These are phyloP conservation scores for Platycercus adscitus DNA, from an alignment of 2,113 vertebrate species.

Conservation along the genomic window DNA sequence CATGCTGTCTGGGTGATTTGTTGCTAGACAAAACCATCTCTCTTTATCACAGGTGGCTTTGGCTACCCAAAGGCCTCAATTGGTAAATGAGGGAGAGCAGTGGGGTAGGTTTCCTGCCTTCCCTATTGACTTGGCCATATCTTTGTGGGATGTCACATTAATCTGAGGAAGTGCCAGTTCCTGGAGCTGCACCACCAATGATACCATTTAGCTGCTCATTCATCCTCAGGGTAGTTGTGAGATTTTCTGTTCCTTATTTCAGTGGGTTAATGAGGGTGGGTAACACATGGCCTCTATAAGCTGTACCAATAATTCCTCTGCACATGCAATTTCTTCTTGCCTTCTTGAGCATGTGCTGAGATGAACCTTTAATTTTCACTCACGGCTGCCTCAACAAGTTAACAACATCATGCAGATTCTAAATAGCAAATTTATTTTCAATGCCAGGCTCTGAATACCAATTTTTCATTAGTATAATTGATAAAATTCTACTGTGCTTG, in stretches of 20 bases:
- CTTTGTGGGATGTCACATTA: fast-evolving
- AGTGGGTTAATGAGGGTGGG: neutral
- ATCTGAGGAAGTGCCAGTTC: neutral
- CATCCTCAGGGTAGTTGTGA: neutral
- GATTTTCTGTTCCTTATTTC: neutral
- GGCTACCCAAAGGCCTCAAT: neutral
- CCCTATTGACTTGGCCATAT: fast-evolving
- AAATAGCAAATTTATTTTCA: neutral
- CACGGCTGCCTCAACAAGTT: neutral
- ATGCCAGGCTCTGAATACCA: neutral
- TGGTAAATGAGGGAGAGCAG: neutral
- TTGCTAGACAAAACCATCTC: neutral
- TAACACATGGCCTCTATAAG: neutral
- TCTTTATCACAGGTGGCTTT: neutral
- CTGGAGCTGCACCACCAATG: neutral
- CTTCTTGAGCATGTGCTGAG: neutral
- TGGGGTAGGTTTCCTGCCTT: neutral
- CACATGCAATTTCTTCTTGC: neutral
- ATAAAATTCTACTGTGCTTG: neutral
- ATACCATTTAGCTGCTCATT: neutral
- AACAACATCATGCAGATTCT: neutral
- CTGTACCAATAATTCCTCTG: neutral
- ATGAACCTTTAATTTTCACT: neutral
- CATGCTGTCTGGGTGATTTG: neutral
- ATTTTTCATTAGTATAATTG: neutral